Conservation (phyloP, 2,888 invertebrate genomes). For the Gymnosoma rotundatum region DNA sequence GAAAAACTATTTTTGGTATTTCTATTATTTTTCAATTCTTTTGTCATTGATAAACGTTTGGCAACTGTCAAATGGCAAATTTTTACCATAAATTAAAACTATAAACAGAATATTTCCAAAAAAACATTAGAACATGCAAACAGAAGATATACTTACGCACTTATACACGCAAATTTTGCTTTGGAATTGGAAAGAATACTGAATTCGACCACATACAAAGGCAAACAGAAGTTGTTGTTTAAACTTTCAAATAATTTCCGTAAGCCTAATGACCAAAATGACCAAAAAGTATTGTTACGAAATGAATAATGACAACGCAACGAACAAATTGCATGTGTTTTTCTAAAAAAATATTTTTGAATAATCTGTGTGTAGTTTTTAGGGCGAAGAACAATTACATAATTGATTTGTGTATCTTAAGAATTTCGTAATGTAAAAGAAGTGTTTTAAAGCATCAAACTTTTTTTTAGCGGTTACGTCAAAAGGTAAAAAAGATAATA, state of each 20-base stretch:
- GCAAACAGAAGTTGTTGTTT: constrained; percentile 15
- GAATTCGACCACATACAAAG: background rate
- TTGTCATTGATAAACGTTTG: constrained; percentile 68
- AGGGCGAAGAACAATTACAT: no score
- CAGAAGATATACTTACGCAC: background rate
- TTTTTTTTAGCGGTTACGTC: no score
- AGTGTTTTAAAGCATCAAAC: no score
- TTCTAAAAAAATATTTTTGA: no score
- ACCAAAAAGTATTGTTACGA: background rate
- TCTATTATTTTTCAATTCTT: constrained; percentile 61
- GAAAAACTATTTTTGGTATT: constrained; percentile 22
- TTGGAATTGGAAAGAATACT: background rate
- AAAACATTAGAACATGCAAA: background rate
- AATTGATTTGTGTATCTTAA: no score
- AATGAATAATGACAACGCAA: no score
- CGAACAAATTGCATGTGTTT: background rate
- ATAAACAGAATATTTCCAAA: constrained; percentile 57
- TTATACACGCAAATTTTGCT: background rate
- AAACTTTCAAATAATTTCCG: constrained; percentile 4
- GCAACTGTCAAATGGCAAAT: constrained; percentile 68
- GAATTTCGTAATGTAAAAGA: no score
- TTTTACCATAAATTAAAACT: constrained; percentile 65
- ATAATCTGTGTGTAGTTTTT: no score
- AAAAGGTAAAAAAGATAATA: no score
- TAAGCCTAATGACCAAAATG: background rate